Evolutionary conservation across 2,797 vertebrate genomes (phyloP), one percentile per base, ranked within the genome.

Genomic region (Nannoperca obscura): DNA sequence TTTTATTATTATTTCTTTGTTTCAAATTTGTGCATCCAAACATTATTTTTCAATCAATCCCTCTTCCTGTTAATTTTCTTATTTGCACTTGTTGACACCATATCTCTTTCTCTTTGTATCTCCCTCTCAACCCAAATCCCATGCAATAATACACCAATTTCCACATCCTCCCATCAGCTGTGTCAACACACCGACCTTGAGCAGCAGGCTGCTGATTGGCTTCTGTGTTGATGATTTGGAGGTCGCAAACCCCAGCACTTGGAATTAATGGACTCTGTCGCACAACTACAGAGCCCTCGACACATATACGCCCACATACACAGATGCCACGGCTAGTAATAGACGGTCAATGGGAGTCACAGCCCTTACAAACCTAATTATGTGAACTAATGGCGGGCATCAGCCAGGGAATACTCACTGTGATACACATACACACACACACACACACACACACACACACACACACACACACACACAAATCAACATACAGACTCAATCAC

Each of bases 261-360:
- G 76, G 84, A 91, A 88, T 93, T 93, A 94, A 94, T 92, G 87
- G 87, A 89, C 68, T 93, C 74, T 85, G 88, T 87, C 81, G 64
- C 72, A 24, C 7, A 7, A 74, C 89, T 66, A 78, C 82, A 36
- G 85, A 76, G 60, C 46, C 76, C 78, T 54, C 52, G 66, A 80
- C 85, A 78, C 69, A 24, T 7, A 68, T 71, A 63, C 68, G 38
- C 71, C 72, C 71, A 70, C 72, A 47, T 66, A 71, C 71, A 80
- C 84, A 83, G 84, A 92, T 86, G 83, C 78, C 86, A 75, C 19
- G 8, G 71, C 61, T 15, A n/a, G 81, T 90, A 91, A 88, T 88
- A 71, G 83, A 82, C 30, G 54, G 89, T 91, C 91, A 92, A 86
- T 82, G 76, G 82, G 86, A 90, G 90, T 90, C 88, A 46, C 42